These are phyloP conservation scores for Quadriops clusia DNA, from an alignment of 2,888 invertebrate genomes.

Conservation along the genomic window DNA sequence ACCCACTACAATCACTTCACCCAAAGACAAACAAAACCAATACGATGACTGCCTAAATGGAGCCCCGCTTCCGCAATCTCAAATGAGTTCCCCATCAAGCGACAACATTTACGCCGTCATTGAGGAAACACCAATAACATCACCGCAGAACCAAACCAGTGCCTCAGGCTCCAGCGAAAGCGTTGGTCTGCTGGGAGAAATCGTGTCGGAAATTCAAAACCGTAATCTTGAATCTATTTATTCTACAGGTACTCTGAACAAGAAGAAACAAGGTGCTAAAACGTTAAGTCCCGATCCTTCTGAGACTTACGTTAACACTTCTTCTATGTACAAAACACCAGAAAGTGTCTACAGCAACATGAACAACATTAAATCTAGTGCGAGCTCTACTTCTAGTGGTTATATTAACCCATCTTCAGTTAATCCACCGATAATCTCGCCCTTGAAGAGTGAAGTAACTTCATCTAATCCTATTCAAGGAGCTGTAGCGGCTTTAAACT, in stretches of 20 bases:
- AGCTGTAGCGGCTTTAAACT: too few species aligned
- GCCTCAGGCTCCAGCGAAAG: slow-evolving; percentile 51
- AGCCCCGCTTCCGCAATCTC: slow-evolving; percentile 49
- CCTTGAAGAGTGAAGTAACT: slow-evolving; percentile 8
- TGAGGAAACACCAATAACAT: slow-evolving; percentile 53
- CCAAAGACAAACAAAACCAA: slow-evolving; percentile 39
- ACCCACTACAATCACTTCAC: too few species aligned
- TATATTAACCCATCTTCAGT: slow-evolving; percentile 62
- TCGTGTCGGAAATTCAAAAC: slow-evolving; percentile 77
- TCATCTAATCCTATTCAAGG: slow-evolving; percentile 19
- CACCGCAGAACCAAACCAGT: slow-evolving; percentile 32
- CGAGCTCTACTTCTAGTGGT: slow-evolving; percentile 55
- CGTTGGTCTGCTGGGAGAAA: slow-evolving; percentile 72
- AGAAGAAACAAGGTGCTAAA: slow-evolving; percentile 33
- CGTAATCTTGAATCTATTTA: slow-evolving; percentile 80
- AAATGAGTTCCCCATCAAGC: slow-evolving; percentile 44
- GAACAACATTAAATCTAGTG: slow-evolving; percentile 45
- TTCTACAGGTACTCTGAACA: slow-evolving; percentile 59
- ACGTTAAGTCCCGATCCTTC: slow-evolving; percentile 25
- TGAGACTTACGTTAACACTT: slow-evolving; percentile 51
- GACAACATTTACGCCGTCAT: slow-evolving; percentile 84
- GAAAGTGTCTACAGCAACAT: slow-evolving; percentile 55
- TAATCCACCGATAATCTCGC: slow-evolving; percentile 45
- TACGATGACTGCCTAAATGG: slow-evolving; percentile 74
- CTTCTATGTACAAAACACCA: slow-evolving; percentile 43